phyloP scores from a whole-genome alignment of 2,113 vertebrate species.

The Laticauda laticaudata region DNA sequence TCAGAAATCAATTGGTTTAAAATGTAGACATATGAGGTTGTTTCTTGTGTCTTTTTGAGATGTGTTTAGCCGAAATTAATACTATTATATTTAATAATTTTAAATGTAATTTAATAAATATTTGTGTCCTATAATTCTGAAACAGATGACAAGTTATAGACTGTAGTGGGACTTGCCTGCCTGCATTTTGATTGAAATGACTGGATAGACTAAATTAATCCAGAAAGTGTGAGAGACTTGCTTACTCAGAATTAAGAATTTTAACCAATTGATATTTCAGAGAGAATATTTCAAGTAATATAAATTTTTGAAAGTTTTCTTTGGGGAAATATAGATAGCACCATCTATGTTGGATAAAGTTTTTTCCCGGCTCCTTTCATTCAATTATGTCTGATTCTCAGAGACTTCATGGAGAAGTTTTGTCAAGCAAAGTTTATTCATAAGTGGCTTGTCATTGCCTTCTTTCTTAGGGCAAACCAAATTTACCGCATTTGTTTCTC shows the following conservation, averaged over 20 bases:
- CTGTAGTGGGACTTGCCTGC: not conserved
- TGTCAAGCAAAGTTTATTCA: no score
- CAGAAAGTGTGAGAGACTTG: not conserved
- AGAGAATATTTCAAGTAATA: not conserved
- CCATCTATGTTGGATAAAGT: not conserved
- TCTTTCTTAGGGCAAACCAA: not conserved
- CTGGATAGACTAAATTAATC: not conserved
- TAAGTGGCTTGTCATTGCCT: no score
- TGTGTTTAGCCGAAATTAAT: not conserved
- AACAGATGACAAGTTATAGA: not conserved
- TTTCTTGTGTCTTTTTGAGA: not conserved
- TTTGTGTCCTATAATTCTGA: not conserved
- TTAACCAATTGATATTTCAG: not conserved
- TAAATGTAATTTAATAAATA: not conserved
- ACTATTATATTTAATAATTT: not conserved
- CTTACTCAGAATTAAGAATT: not conserved
- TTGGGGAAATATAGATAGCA: not conserved
- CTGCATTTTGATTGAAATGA: not conserved
- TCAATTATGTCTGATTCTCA: not conserved
- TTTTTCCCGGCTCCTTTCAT: not conserved
- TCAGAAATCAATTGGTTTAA: not conserved
- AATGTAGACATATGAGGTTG: not conserved
- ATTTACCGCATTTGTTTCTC: constrained; percentile 7
- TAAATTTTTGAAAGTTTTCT: not conserved
- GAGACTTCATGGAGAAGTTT: no score